A percentile compares a stretch with the other conserved stretches of the same genome.
Evolutionary conservation across 2,797 vertebrate species (phyloP).

Genomic region (Falco naumanni): DNA sequence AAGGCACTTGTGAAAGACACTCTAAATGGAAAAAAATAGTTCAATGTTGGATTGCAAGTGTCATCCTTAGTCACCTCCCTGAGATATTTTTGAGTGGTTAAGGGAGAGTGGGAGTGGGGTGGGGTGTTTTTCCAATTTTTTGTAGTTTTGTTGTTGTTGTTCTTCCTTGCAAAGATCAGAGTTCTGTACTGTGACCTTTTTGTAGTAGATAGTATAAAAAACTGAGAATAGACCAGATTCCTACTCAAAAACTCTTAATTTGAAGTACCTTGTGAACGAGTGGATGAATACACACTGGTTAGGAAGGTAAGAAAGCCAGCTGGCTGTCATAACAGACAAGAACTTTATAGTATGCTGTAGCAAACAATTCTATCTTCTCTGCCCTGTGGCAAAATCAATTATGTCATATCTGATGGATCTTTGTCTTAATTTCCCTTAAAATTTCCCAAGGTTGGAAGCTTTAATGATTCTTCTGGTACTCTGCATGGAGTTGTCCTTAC

Average conservation of each 20-base stretch:
- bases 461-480: not conserved
- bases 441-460: not conserved
- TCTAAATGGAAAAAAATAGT: not conserved
- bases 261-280: not conserved
- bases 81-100: not conserved
- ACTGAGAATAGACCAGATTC: not conserved
- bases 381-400: not conserved
- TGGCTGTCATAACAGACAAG: not conserved
- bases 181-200: not conserved
- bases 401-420: not conserved
- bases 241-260: not conserved
- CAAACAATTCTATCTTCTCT: not conserved
- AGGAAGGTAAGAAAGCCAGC: not conserved
- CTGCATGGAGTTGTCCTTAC: not conserved
- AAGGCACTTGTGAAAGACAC: not conserved
- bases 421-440: not conserved
- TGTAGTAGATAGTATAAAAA: not conserved
- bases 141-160: not conserved
- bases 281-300: not conserved
- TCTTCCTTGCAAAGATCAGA: not conserved
- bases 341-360: not conserved
- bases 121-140: accelerated
- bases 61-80: not conserved
- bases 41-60: not conserved
- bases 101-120: no score